Evolutionary conservation across 2,113 vertebrate species (phyloP).

Genomic region (Diadophis punctatus): DNA sequence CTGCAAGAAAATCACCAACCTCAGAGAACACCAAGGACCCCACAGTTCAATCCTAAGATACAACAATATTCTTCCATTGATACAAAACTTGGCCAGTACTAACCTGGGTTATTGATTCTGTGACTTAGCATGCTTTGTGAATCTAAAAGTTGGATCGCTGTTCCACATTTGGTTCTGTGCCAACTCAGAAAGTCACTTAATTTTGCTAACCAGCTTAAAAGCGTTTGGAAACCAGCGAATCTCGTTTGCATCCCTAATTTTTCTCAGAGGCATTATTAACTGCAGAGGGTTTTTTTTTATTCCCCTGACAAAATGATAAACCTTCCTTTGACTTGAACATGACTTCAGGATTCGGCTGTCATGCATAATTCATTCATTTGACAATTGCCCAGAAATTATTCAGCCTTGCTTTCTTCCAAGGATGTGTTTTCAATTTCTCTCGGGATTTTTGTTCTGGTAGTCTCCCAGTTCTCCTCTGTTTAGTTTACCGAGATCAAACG

Average conservation of each 20-base stretch:
- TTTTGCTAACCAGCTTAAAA: not conserved
- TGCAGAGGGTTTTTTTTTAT: too few relatives aligned
- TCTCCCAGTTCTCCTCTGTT: not conserved
- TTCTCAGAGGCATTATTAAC: not conserved
- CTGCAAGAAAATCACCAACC: too few relatives aligned
- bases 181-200: not conserved
- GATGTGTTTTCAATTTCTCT: not conserved
- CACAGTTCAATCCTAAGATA: too few relatives aligned
- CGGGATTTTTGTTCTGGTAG: not conserved
- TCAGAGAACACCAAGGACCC: too few relatives aligned
- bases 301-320: not conserved
- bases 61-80: too few relatives aligned
- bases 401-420: not conserved
- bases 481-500: not conserved
- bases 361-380: not conserved
- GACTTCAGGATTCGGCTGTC: not conserved
- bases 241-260: not conserved
- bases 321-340: not conserved
- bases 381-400: not conserved
- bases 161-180: not conserved
- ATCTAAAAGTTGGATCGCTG: not conserved
- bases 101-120: not conserved
- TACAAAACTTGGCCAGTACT: too few relatives aligned
- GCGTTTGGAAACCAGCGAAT: not conserved
- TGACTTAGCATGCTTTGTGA: not conserved